phyloP scores from a whole-genome alignment of 2,888 invertebrate species.

The Tuberolachnus salignus region DNA sequence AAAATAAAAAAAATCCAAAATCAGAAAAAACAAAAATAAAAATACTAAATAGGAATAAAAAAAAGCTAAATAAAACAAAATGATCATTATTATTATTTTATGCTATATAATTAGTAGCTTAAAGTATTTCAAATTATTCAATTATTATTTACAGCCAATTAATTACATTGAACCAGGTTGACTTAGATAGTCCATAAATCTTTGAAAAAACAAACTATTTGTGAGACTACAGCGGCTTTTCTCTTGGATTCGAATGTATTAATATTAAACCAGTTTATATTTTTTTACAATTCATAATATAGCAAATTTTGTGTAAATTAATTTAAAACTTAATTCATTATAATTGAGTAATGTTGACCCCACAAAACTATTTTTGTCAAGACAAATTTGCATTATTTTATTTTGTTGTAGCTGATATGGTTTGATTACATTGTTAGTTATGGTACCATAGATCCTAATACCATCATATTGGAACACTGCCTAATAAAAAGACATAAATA shows the following conservation, averaged over 20 bases:
- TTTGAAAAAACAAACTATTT: background rate
- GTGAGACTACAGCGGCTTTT: background rate
- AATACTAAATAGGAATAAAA: no score
- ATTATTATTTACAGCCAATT: no score
- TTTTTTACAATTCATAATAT: background rate
- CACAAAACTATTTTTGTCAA: background rate
- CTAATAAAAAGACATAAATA: background rate
- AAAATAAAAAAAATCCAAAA: no score
- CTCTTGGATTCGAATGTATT: background rate
- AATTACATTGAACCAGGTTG: no score
- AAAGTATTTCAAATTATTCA: no score
- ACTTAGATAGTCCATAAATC: slow-evolving; percentile 2
- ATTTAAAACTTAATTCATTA: slow-evolving; percentile 1
- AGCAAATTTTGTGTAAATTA: slow-evolving; percentile 3
- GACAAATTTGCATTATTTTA: slow-evolving; percentile 22
- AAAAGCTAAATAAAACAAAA: no score
- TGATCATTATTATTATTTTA: no score
- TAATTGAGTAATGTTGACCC: slow-evolving; percentile 14
- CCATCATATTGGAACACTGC: background rate
- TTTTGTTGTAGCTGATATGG: slow-evolving; percentile 7
- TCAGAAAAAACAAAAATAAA: no score
- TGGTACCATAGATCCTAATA: background rate
- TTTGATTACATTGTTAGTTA: slow-evolving; percentile 9
- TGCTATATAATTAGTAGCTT: no score
- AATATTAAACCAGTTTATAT: slow-evolving; percentile 6